Percentiles rank a stretch among this genome's conserved stretches.
These are phyloP conservation scores for Hirtodrosophila trivittata DNA, from an alignment of 2,888 invertebrate species.

Conservation along the genomic window DNA sequence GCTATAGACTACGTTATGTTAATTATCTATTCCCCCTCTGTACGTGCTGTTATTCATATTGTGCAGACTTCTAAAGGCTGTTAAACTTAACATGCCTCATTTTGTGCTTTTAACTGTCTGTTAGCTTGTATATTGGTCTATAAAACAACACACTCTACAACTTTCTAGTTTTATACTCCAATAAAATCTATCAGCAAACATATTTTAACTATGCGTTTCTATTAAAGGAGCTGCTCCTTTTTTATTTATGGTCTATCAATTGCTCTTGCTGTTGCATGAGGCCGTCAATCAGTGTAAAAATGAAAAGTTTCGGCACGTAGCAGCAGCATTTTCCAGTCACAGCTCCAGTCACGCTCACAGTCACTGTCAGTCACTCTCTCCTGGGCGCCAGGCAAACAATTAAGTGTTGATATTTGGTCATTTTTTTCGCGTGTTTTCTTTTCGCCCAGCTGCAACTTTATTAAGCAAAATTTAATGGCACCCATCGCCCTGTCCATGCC, in stretches of 20 bases:
- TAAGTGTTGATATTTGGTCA: constrained; percentile 81
- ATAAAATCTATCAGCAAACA: too few relatives aligned
- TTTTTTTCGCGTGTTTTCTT: constrained; percentile 53
- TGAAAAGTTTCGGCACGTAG: constrained; percentile 56
- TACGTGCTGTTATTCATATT: too few relatives aligned
- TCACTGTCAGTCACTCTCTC: constrained; percentile 20
- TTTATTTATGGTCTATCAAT: background rate
- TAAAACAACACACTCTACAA: too few relatives aligned
- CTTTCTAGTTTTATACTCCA: too few relatives aligned
- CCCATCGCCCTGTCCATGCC: constrained; percentile 4
- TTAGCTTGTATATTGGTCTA: too few relatives aligned
- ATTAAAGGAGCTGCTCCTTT: constrained; percentile 24
- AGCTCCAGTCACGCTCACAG: constrained; percentile 45
- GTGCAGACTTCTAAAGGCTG: too few relatives aligned
- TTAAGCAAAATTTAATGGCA: constrained; percentile 79
- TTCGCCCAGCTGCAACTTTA: constrained; percentile 75
- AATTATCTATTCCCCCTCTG: too few relatives aligned
- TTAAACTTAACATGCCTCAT: too few relatives aligned
- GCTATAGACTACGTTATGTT: too few relatives aligned
- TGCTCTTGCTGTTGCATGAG: constrained; percentile 2
- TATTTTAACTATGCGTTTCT: constrained; percentile 3
- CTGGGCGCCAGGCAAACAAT: constrained; percentile 67
- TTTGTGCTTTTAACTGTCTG: too few relatives aligned
- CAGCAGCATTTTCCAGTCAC: constrained; percentile 26
- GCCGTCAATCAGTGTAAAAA: constrained; percentile 53